Evolutionary conservation across 2,797 vertebrate species (phyloP).

Genomic region (Delichon dasypus): DNA sequence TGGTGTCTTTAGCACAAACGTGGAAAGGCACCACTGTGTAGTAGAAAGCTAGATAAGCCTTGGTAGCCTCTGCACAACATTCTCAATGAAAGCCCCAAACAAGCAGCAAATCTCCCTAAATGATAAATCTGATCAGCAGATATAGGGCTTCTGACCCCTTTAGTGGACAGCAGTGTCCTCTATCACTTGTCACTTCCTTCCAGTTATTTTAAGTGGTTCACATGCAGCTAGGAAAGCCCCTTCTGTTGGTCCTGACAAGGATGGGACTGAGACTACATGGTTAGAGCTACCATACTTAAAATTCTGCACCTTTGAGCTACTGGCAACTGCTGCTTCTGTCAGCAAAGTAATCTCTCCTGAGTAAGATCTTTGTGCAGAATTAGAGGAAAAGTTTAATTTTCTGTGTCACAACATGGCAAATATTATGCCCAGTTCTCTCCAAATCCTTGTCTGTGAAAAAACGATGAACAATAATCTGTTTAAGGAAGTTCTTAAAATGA

Average conservation of each 20-base stretch:
- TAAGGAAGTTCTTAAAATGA: neutral
- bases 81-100: accelerated
- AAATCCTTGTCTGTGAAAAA: neutral
- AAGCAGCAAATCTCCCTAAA: neutral
- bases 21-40: neutral
- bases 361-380: neutral
- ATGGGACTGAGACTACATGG: no score
- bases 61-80: neutral
- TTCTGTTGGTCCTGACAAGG: neutral
- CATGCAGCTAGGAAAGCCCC: neutral
- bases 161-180: neutral
- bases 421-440: neutral
- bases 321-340: neutral
- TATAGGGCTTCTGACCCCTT: neutral
- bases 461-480: neutral
- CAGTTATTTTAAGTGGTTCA: neutral
- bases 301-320: neutral
- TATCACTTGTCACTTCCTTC: neutral
- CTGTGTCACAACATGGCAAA: neutral
- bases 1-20: neutral
- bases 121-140: neutral
- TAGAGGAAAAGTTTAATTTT: neutral
- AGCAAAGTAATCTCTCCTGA: neutral
- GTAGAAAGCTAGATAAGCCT: neutral
- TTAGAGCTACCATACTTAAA: neutral